A percentile compares a stretch with the other conserved stretches of the same genome.
Evolutionary conservation across 1,140 invertebrate genomes (phyloP).

Genomic region (Archegozetes longisetosus): DNA sequence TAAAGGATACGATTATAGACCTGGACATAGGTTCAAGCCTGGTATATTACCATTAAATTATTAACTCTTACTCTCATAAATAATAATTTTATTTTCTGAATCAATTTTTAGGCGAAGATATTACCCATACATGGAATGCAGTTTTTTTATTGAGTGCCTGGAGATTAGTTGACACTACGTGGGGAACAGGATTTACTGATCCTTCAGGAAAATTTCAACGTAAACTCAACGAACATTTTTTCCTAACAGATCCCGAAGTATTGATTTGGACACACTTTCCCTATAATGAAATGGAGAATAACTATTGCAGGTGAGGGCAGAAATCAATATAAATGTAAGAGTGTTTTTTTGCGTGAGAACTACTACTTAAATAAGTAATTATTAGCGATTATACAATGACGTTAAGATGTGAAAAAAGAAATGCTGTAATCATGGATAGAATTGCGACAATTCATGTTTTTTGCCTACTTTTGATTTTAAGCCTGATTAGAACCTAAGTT

Average conservation of each 20-base stretch:
- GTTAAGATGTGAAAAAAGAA: no score
- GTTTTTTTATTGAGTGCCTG: conserved; percentile 30
- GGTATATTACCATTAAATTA: background rate
- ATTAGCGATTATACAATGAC: background rate
- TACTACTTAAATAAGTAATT: no score
- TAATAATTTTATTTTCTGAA: background rate
- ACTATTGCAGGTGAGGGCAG: conserved; percentile 26
- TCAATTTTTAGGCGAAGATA: conserved; percentile 24
- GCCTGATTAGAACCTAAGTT: no score
- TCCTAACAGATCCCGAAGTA: conserved; percentile 38
- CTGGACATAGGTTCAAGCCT: conserved; percentile 25
- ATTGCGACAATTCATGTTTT: no score
- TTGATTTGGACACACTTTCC: conserved; percentile 39
- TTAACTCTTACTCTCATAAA: background rate
- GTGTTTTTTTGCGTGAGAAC: no score
- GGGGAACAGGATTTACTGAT: conserved; percentile 33
- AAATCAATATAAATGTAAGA: background rate
- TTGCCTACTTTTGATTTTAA: no score
- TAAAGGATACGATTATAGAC: conserved; percentile 26
- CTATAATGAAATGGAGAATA: conserved; percentile 28
- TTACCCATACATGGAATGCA: conserved; percentile 30
- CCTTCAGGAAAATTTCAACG: conserved; percentile 25
- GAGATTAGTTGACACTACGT: conserved; percentile 35
- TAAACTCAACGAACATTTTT: conserved; percentile 30
- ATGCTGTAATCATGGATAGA: no score